A percentile compares a stretch with the other conserved stretches of the same genome.
phyloP scores from a whole-genome alignment of 2,797 vertebrate species.

The Sciaenops ocellatus region DNA sequence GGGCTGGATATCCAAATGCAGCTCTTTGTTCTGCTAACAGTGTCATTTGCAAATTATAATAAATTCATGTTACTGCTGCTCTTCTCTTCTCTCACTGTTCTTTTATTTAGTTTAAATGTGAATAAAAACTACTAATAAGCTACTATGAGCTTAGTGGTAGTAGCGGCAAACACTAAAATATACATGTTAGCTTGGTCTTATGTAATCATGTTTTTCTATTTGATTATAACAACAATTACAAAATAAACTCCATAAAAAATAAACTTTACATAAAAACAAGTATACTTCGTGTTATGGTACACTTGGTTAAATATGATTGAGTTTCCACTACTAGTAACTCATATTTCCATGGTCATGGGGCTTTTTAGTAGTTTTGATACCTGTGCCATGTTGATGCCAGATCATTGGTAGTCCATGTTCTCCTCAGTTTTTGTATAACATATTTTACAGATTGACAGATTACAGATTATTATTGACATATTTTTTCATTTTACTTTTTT shows the following conservation, averaged over 20 bases:
- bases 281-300: not conserved
- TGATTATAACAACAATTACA: not conserved
- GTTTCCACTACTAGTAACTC: not conserved
- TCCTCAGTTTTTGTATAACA: not conserved
- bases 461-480: no score
- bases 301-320: not conserved
- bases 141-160: not conserved
- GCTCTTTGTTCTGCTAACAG: not conserved
- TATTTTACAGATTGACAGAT: constrained; percentile 1
- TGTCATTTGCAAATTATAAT: no score
- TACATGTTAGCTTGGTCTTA: constrained; percentile 6
- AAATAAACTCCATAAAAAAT: not conserved
- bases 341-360: not conserved
- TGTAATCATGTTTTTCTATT: not conserved
- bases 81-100: not conserved
- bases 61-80: not conserved
- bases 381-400: not conserved
- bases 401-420: not conserved
- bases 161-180: not conserved
- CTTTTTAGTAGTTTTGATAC: not conserved
- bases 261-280: no score
- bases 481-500: not conserved
- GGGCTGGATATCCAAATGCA: not conserved
- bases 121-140: not conserved
- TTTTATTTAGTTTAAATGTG: not conserved